A percentile compares a stretch with the other conserved stretches of the same genome.
phyloP scores from a whole-genome alignment of 2,888 invertebrate species.

The Cactoblastis cactorum region DNA sequence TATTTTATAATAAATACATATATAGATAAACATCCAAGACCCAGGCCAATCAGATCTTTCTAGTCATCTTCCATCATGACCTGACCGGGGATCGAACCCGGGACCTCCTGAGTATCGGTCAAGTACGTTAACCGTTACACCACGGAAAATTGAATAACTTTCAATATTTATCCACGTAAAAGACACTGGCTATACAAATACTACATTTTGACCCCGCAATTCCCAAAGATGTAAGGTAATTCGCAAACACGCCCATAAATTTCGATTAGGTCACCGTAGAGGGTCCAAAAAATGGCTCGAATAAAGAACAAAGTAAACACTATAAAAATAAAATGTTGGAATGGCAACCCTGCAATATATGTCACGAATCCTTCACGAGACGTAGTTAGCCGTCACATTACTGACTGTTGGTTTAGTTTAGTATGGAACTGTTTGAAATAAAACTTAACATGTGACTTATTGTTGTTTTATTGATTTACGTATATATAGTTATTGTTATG shows the following conservation, averaged over 20 bases:
- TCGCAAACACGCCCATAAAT: background rate
- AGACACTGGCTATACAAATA: too few relatives aligned
- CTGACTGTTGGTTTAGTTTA: constrained; percentile 17
- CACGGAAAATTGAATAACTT: too few relatives aligned
- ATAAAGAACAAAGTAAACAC: constrained; percentile 6
- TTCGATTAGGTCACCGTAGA: background rate
- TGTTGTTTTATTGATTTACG: too few relatives aligned
- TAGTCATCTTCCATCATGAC: too few relatives aligned
- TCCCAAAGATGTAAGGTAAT: background rate
- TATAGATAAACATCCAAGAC: too few relatives aligned
- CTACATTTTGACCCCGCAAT: background rate
- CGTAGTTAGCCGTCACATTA: constrained; percentile 31
- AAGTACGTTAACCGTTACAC: too few relatives aligned
- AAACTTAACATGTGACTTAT: background rate
- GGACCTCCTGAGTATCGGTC: too few relatives aligned
- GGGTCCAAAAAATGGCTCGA: background rate
- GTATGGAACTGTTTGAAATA: background rate
- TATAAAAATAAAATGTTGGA: constrained; percentile 6
- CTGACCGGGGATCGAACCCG: too few relatives aligned
- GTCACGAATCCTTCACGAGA: constrained; percentile 18
- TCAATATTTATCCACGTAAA: too few relatives aligned
- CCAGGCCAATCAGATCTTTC: too few relatives aligned
- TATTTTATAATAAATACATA: too few relatives aligned
- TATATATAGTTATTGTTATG: too few relatives aligned
- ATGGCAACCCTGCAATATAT: constrained; percentile 5